phyloP scores from a whole-genome alignment of 2,888 invertebrate genomes.

The Antheraea assamensis region DNA sequence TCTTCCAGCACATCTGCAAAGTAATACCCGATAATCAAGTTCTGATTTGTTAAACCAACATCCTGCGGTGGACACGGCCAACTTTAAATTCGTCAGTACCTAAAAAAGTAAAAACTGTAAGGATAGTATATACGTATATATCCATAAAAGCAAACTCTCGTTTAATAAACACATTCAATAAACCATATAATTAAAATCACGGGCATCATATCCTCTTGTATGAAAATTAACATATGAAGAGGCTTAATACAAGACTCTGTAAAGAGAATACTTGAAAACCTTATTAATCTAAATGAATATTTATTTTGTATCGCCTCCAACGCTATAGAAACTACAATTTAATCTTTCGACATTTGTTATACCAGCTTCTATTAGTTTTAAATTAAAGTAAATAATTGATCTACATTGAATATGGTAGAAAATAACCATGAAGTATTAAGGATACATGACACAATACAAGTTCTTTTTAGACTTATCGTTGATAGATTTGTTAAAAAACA shows the following conservation, averaged over 20 bases:
- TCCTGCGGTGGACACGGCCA: too few species aligned
- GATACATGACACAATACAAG: too few species aligned
- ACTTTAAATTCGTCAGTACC: too few species aligned
- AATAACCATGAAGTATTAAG: too few species aligned
- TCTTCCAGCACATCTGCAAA: too few species aligned
- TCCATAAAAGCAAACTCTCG: background rate
- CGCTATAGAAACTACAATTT: constrained; percentile 38
- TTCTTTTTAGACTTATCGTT: too few species aligned
- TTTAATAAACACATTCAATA: background rate
- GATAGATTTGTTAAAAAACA: too few species aligned
- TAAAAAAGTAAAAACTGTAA: too few species aligned
- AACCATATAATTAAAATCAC: constrained; percentile 21
- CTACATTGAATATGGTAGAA: background rate
- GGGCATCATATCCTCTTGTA: constrained; percentile 28
- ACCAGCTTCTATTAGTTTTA: background rate
- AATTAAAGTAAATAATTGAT: background rate
- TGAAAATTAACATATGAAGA: too few species aligned
- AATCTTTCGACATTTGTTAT: constrained; percentile 27
- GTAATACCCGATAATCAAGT: too few species aligned
- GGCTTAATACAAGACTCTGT: constrained; percentile 36
- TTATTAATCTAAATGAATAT: constrained; percentile 45
- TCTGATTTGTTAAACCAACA: too few species aligned
- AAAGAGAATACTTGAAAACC: constrained; percentile 40
- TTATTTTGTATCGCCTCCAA: constrained; percentile 35
- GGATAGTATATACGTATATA: too few species aligned